A percentile compares a stretch with the other conserved stretches of the same genome.
Conservation (phyloP, 2,113 vertebrate species). For the Cyphomyrus discorhynchus region DNA sequence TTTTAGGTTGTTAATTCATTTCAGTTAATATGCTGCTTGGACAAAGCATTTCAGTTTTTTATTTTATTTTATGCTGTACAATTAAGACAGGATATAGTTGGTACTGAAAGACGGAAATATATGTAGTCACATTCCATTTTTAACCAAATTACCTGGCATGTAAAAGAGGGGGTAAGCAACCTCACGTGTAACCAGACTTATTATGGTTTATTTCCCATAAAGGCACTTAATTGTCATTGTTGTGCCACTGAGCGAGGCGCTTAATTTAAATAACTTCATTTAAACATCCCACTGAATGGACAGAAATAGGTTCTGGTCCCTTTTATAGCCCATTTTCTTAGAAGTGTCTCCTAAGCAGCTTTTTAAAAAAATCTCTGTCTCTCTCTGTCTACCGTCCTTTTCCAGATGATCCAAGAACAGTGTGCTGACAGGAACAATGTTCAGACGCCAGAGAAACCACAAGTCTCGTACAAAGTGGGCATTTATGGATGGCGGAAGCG, state of each 20-base stretch:
- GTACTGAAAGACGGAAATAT: neutral
- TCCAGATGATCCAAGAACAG: conserved; percentile 98
- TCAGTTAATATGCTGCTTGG: neutral
- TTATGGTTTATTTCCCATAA: neutral
- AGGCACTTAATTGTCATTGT: neutral
- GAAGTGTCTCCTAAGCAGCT: too few species aligned
- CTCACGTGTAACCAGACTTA: neutral
- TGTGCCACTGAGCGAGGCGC: neutral
- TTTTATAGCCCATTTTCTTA: neutral
- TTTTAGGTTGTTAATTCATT: neutral
- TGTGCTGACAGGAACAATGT: conserved; percentile 86
- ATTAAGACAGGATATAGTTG: neutral
- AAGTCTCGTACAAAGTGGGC: conserved; percentile 88
- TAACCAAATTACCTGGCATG: neutral
- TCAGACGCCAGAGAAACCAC: conserved; percentile 82
- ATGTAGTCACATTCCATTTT: neutral
- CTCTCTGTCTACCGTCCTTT: conserved; percentile 9
- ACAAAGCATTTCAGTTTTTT: neutral
- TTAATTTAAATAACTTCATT: neutral
- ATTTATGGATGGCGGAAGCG: conserved; percentile 99
- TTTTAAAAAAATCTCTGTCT: neutral
- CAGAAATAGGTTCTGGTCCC: neutral
- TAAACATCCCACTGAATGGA: neutral
- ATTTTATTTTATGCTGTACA: neutral
- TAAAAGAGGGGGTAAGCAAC: neutral